Percentiles rank a stretch among this genome's conserved stretches.
Evolutionary conservation across 2,797 vertebrate species (phyloP).

Genomic region (Diplodus sargus): DNA sequence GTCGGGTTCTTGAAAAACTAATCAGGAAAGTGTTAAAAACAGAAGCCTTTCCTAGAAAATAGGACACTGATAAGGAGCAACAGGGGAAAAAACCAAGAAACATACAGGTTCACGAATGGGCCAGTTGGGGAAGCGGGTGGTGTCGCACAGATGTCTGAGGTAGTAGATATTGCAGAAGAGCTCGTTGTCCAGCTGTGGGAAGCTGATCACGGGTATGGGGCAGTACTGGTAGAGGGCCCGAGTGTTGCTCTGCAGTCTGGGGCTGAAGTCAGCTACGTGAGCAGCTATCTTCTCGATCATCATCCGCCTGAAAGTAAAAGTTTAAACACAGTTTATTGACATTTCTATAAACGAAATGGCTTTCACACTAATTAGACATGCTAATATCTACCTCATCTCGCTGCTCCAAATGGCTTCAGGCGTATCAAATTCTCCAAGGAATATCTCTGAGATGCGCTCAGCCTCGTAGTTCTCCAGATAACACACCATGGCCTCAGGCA

Average conservation of each 20-base stretch:
- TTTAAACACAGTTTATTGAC: not conserved
- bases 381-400: conserved; percentile 92
- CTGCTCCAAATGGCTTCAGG: conserved; percentile 99
- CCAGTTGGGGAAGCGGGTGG: conserved; percentile 94
- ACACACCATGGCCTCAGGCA: conserved; percentile 99
- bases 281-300: conserved; percentile 99
- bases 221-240: conserved; percentile 98
- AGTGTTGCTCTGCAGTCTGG: conserved; percentile 98
- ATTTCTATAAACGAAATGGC: not conserved
- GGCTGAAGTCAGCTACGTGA: conserved; percentile 97
- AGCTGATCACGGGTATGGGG: conserved; percentile 96
- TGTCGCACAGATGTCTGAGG: conserved; percentile 98
- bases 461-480: conserved; percentile 99
- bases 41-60: not conserved
- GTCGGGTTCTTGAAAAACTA: too few relatives aligned
- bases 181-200: conserved; percentile 97
- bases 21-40: not conserved
- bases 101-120: conserved; percentile 96
- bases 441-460: conserved; percentile 98
- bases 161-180: conserved; percentile 99
- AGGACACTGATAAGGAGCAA: not conserved
- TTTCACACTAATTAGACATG: not conserved
- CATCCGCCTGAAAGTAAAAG: conserved; percentile 85
- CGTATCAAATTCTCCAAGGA: conserved; percentile 98
- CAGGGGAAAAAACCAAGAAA: not conserved